Evolutionary conservation across 30 jellyfish, hydroid and myxozoan genomes (phyloP), one percentile per base, ranked within the genome.

Genomic region (Turritopsis dohrnii): DNA sequence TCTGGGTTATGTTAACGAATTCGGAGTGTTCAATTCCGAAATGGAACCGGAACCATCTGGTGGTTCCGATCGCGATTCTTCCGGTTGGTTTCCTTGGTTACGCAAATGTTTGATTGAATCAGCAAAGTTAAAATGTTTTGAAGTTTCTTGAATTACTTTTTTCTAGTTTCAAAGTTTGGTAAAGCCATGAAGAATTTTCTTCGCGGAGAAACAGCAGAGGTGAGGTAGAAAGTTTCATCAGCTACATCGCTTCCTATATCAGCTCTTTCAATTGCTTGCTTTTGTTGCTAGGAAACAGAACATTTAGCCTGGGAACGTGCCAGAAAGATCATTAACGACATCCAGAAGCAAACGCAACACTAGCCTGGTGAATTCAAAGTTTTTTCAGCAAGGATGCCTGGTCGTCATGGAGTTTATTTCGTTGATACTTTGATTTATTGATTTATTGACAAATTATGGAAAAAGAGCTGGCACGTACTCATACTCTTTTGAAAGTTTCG

Each of bases 1-100:
- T 16, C 88, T 94, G 87, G 99, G 99, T 8, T 95, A 94, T 76
- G 93, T 94, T 41, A 87, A 94, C 76, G 91, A 90, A 21, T 93
- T 89, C 65, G 99, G 99, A 13, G 86, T 71, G 0, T 94, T 94
- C 72, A 84, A 81, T 18, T 79, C 96, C 1, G 97, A 87, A 65
- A 28, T 73, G 81, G 93, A 87, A 83, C 94, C 94, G 23, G 66
- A 65, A 53, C 88, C 83, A 8, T 65, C 28, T 19, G 52, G 66
- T 24, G 88, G 83, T 71, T 23, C 54, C 18, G 87, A 80, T 16
- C 26, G 29, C 16, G 83, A 80, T 25, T 18, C 87, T 30, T 80
- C 87, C 41, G 87, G 87, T 52, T 13, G 60, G 60, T 41, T 3
- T 41, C 60, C 5, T 41, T 3, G 5, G 60, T 41, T 41, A 13